Evolutionary conservation across 1,140 invertebrate species (phyloP).

Genomic region (Dreissena polymorpha): DNA sequence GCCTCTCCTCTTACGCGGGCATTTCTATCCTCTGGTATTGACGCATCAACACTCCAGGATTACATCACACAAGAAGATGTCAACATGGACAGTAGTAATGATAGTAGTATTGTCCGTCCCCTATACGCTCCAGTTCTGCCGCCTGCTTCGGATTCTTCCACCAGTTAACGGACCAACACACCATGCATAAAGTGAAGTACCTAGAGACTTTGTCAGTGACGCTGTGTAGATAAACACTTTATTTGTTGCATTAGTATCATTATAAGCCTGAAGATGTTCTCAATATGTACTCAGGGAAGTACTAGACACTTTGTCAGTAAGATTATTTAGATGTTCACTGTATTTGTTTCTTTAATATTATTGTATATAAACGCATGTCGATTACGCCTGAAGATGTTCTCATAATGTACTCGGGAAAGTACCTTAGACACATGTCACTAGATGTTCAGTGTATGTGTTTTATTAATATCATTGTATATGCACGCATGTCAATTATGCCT

Average conservation of each 20-base stretch:
- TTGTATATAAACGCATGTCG: no score
- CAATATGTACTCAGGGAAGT: no score
- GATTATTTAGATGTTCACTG: no score
- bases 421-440: no score
- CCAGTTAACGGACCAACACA: not conserved
- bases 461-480: no score
- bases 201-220: slow-evolving; percentile 7
- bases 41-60: slow-evolving; percentile 7
- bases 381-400: no score
- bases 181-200: not conserved
- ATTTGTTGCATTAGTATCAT: not conserved
- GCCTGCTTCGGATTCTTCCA: not conserved
- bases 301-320: no score
- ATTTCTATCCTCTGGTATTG: not conserved
- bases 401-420: no score
- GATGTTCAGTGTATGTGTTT: no score
- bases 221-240: not conserved
- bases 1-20: not conserved
- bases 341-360: no score
- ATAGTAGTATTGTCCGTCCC: not conserved
- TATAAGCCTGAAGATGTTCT: not conserved
- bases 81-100: not conserved
- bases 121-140: not conserved
- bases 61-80: not conserved
- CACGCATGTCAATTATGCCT: no score